Evolutionary conservation across 2,113 vertebrate species (phyloP).

Genomic region (Verasper variegatus): DNA sequence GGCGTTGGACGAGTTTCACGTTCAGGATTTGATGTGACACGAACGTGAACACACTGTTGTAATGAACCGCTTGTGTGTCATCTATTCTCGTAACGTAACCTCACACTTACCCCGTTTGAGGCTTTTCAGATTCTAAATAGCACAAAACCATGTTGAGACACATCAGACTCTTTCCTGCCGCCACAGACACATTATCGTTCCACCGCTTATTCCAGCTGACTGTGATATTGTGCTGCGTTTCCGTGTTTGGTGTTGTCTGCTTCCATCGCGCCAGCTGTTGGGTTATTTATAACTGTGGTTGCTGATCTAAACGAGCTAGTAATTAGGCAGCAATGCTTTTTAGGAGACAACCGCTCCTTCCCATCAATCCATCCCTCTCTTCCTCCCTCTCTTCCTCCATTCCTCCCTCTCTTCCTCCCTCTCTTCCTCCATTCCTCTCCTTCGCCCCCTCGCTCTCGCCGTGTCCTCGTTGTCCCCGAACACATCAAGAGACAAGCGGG

Average conservation of each 20-base stretch:
- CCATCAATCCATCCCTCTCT: constrained; percentile 44
- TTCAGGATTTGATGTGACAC: background rate
- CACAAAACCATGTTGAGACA: constrained; percentile 53
- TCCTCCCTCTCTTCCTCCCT: constrained; percentile 10
- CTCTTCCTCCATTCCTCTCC: constrained; percentile 21
- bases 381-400: constrained; percentile 10
- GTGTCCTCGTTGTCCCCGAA: constrained; percentile 52
- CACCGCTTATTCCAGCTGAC: constrained; percentile 58
- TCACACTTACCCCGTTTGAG: constrained; percentile 35
- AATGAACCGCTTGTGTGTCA: constrained; percentile 1
- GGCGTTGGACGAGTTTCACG: background rate
- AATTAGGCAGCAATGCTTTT: constrained; percentile 79
- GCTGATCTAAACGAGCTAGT: constrained; percentile 77
- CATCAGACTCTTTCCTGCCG: constrained; percentile 34
- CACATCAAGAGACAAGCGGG: constrained; percentile 70
- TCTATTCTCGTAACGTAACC: constrained; percentile 46
- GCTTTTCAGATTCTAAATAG: constrained; percentile 55
- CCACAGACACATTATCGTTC: constrained; percentile 73
- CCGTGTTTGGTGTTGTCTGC: constrained; percentile 74
- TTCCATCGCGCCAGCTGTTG: constrained; percentile 77
- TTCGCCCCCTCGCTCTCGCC: constrained; percentile 27
- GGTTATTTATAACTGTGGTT: constrained; percentile 80
- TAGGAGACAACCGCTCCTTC: constrained; percentile 64
- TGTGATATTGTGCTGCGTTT: constrained; percentile 65
- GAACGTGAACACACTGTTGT: background rate